These are phyloP conservation scores for Dunckerocampus dactyliophorus DNA, from an alignment of 2,113 vertebrate genomes.

Conservation along the genomic window DNA sequence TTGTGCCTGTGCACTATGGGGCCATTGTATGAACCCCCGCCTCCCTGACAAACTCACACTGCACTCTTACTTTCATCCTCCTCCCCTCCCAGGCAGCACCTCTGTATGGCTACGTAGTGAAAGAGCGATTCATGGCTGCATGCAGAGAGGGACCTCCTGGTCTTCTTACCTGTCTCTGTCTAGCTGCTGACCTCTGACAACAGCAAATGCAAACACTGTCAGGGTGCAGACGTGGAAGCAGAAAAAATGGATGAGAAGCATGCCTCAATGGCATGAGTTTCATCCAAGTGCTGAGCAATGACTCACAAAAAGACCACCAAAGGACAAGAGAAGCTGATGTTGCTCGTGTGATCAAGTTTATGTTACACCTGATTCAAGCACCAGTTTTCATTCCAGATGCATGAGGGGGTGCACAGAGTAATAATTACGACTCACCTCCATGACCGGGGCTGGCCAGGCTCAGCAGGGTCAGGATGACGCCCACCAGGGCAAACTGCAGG, in stretches of 20 bases:
- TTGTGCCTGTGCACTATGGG: slow-evolving; percentile 30
- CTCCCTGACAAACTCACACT: slow-evolving; percentile 23
- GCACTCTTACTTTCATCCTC: slow-evolving; percentile 47
- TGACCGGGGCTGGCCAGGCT: slow-evolving; percentile 42
- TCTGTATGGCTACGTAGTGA: slow-evolving; percentile 45
- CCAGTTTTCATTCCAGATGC: not conserved
- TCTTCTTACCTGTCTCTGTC: slow-evolving; percentile 48
- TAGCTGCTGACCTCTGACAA: slow-evolving; percentile 41
- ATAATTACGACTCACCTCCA: slow-evolving; percentile 61
- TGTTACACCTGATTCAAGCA: not conserved
- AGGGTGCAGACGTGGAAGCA: slow-evolving; percentile 17
- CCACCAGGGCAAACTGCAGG: slow-evolving; percentile 29
- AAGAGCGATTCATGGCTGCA: slow-evolving; percentile 62
- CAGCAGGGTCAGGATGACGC: slow-evolving; percentile 56
- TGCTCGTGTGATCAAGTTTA: not conserved
- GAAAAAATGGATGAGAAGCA: slow-evolving; percentile 14
- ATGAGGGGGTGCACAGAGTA: not conserved
- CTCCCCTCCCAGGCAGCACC: slow-evolving; percentile 31
- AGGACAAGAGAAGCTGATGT: not conserved
- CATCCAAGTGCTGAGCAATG: slow-evolving; percentile 12
- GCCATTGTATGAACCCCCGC: slow-evolving; percentile 45
- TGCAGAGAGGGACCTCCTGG: slow-evolving; percentile 43
- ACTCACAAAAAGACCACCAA: no score
- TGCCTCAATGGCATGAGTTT: slow-evolving; percentile 36
- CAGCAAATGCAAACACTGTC: slow-evolving; percentile 42